Percentiles rank a stretch among this genome's conserved stretches.
These are phyloP conservation scores for Varanus salvator DNA, from an alignment of 2,113 vertebrate species.

Conservation along the genomic window DNA sequence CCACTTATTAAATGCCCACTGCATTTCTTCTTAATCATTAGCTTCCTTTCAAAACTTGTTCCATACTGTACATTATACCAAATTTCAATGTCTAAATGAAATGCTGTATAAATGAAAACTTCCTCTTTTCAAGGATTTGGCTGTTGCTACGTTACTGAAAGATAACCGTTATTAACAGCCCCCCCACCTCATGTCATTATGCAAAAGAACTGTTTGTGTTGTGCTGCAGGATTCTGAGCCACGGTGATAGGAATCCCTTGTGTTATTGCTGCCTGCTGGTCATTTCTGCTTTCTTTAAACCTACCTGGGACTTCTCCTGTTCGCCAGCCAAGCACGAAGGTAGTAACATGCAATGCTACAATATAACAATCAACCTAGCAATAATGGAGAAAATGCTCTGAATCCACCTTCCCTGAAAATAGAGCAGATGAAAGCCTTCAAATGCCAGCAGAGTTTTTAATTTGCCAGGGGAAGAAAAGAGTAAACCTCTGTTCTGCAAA, in stretches of 20 bases:
- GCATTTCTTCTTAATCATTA: conserved; percentile 96
- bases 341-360: not conserved
- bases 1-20: conserved; percentile 96
- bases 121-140: conserved; percentile 76
- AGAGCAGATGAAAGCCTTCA: not conserved
- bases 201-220: conserved; percentile 63
- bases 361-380: conserved; percentile 13
- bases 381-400: not conserved
- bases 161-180: conserved; percentile 75
- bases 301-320: conserved; percentile 4
- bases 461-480: not conserved
- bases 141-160: conserved; percentile 73
- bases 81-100: conserved; percentile 87
- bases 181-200: conserved; percentile 57
- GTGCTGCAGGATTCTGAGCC: conserved; percentile 49
- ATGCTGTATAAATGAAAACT: conserved; percentile 79
- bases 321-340: not conserved
- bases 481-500: not conserved
- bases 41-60: conserved; percentile 96
- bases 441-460: not conserved
- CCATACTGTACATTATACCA: conserved; percentile 87
- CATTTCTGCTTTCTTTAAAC: conserved; percentile 29
- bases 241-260: conserved; percentile 43
- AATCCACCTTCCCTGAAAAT: rapidly evolving
- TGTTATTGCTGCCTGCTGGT: conserved; percentile 17